These are phyloP conservation scores for Paedocypris sp. DNA, from an alignment of 2,113 vertebrate genomes.

Conservation along the genomic window DNA sequence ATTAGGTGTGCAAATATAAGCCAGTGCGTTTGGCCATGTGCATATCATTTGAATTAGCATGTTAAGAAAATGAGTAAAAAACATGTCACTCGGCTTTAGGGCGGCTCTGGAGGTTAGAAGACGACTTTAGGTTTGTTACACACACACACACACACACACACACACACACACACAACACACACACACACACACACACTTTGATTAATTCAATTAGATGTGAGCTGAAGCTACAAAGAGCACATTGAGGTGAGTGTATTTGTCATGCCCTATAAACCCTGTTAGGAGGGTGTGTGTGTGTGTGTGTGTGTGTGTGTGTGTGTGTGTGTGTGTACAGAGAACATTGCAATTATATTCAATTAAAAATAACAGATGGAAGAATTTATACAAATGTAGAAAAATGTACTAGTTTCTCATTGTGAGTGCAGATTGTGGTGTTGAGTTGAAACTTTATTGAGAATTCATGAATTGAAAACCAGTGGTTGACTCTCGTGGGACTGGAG, in stretches of 20 bases:
- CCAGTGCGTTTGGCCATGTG: slow-evolving; percentile 14
- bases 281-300: neutral
- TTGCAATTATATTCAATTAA: no score
- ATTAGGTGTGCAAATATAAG: slow-evolving; percentile 16
- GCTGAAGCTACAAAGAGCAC: slow-evolving; percentile 38
- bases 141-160: slow-evolving; percentile 18
- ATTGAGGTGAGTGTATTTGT: slow-evolving; percentile 42
- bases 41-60: slow-evolving; percentile 25
- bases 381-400: no score
- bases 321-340: no score
- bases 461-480: neutral
- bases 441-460: neutral
- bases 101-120: slow-evolving; percentile 29
- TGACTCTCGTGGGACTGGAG: slow-evolving; percentile 17
- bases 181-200: slow-evolving; percentile 4
- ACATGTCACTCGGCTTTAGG: slow-evolving; percentile 23
- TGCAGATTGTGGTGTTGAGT: no score
- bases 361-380: no score
- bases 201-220: slow-evolving; percentile 46
- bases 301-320: neutral
- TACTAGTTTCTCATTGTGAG: no score
- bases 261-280: slow-evolving; percentile 39
- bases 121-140: no score
- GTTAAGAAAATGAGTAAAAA: slow-evolving; percentile 18
- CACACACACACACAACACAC: neutral